Conservation (phyloP, 1,140 invertebrate species). For the Stratiolaelaps scimitus region DNA sequence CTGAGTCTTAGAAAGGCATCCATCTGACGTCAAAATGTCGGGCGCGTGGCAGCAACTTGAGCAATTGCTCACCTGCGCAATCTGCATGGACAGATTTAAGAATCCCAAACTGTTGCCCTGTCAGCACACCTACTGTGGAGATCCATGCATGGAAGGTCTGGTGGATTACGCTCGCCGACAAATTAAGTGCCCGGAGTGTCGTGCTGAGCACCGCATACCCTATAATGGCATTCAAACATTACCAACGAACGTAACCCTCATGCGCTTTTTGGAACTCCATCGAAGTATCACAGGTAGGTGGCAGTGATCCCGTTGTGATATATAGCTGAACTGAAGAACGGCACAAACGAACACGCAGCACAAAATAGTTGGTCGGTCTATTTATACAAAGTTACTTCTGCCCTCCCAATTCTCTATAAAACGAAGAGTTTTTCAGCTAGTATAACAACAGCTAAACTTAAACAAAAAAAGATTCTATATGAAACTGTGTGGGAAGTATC, state of each 20-base stretch:
- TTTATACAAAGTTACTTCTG: too few species aligned
- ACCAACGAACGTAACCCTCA: slow-evolving; percentile 88
- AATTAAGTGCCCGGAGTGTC: slow-evolving; percentile 97
- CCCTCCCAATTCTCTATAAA: too few species aligned
- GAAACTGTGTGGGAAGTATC: too few species aligned
- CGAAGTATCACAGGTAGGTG: slow-evolving; percentile 82
- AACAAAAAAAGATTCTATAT: too few species aligned
- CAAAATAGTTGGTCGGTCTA: too few species aligned
- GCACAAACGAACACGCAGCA: too few species aligned
- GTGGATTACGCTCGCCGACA: slow-evolving; percentile 85
- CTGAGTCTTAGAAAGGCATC: not conserved
- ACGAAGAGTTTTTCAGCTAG: too few species aligned
- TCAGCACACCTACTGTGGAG: slow-evolving; percentile 98
- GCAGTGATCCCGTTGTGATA: too few species aligned
- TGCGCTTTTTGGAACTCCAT: slow-evolving; percentile 84
- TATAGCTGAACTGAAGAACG: too few species aligned
- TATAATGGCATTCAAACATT: slow-evolving; percentile 89
- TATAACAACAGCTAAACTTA: too few species aligned
- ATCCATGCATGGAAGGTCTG: slow-evolving; percentile 90
- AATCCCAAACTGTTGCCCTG: slow-evolving; percentile 96
- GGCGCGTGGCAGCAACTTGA: slow-evolving; percentile 61
- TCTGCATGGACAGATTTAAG: slow-evolving; percentile 89
- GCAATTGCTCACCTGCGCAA: slow-evolving; percentile 89
- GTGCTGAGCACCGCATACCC: slow-evolving; percentile 89
- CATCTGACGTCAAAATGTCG: slow-evolving; percentile 32